Base-by-base conservation (phyloP, 2,113 vertebrate genomes). In the Cygnus buccinator region DNA sequence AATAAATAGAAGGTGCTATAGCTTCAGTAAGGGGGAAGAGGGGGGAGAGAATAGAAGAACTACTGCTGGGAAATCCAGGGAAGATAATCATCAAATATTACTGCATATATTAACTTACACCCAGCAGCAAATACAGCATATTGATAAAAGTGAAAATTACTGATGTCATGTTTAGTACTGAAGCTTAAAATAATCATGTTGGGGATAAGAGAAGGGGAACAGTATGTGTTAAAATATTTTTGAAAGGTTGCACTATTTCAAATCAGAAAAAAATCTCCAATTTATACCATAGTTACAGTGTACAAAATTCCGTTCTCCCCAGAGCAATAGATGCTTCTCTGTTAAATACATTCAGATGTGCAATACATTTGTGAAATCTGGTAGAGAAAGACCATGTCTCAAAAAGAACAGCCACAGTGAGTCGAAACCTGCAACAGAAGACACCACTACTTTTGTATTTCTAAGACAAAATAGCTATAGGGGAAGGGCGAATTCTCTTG, bases 301-400 rank as follows among this genome's bases (percentile, higher is more conserved):
- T 21, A 63, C 33, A n/a, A 33, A 55, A 9, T 50, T 75, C 19
- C 0, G 0, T 22, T 12, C 9, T 77, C 28, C 28, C 7, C 23
- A 46, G 58, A 80, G 43, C 57, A 63, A 28, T 13, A 57, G 46
- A 8, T 5, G 2, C 59, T 66, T 93, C 22, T 71, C 13, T 76
- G 7, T 48, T 41, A 74, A 79, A 25, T 55, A 43, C 31, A 25
- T 62, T 55, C 19, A 52, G 35, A 52, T 23, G 68, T 21, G 21
- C 2, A 39, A n/a, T 37, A 28, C 19, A 37, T 57, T 28, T 50
- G 13, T 44, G 62, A 75, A 57, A 33, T 73, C 22, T 37, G 7
- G 9, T 43, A 48, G 17, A 55, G 33, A 46, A 63, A 29, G 35
- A 28, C 41, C 43, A 7, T 39, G 16, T 29, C 44, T 37, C 62